A percentile compares a stretch with the other conserved stretches of the same genome.
These are phyloP conservation scores for Etia nguti DNA, from an alignment of 2,113 vertebrate genomes.

Conservation along the genomic window DNA sequence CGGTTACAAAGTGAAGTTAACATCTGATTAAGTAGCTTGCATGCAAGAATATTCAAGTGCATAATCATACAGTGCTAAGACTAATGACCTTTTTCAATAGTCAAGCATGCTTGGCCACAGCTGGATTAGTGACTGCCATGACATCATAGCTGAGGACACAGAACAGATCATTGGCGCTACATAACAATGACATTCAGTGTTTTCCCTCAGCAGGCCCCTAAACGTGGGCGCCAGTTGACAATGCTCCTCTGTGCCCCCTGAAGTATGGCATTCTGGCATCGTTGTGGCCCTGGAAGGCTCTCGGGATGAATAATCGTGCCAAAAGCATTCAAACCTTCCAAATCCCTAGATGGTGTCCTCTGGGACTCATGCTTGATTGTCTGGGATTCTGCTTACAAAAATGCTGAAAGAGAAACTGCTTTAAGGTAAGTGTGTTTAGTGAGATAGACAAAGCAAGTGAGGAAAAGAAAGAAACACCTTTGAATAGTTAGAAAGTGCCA, in stretches of 20 bases:
- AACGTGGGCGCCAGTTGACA: conserved; percentile 57
- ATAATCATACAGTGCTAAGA: not conserved
- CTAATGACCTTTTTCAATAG: not conserved
- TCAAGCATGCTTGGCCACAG: conserved; percentile 35
- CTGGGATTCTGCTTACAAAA: conserved; percentile 8
- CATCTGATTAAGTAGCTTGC: not conserved
- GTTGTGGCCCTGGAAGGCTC: conserved; percentile 32
- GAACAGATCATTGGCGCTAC: conserved; percentile 23
- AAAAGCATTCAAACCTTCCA: conserved; percentile 28
- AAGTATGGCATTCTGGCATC: conserved; percentile 51
- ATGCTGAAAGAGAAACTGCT: not conserved
- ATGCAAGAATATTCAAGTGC: not conserved
- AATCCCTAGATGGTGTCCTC: conserved; percentile 1
- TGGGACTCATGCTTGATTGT: not conserved
- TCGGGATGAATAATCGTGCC: not conserved
- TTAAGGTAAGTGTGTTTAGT: conserved; percentile 22
- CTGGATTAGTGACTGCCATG: conserved; percentile 46
- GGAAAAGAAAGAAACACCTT: not conserved
- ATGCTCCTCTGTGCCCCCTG: conserved; percentile 58
- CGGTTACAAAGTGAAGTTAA: not conserved
- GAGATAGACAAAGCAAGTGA: not conserved
- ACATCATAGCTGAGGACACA: conserved; percentile 45
- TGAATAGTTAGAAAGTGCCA: not conserved
- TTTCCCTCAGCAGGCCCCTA: conserved; percentile 41
- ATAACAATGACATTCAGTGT: conserved; percentile 64